These are phyloP conservation scores for Paramacrobiotus metropolitanus DNA, from an alignment of 1,140 invertebrate species.

Conservation along the genomic window DNA sequence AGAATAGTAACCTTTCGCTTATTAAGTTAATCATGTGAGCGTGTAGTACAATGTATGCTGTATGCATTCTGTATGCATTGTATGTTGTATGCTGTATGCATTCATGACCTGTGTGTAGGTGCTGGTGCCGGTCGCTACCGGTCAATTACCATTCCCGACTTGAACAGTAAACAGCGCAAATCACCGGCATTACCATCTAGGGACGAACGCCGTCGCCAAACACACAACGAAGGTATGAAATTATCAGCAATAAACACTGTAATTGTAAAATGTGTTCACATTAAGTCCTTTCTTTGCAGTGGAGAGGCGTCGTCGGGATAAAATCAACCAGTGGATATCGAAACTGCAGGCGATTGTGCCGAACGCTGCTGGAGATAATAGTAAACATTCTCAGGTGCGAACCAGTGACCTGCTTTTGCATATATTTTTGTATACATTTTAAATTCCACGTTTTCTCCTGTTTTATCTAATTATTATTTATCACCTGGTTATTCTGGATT, in stretches of 20 bases:
- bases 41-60: background rate
- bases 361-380: background rate
- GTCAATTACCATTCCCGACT: no score
- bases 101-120: no score
- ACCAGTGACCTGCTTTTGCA: no score
- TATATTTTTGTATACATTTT: no score
- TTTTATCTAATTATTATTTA: no score
- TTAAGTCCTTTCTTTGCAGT: background rate
- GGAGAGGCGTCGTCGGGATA: background rate
- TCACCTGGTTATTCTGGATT: no score
- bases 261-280: background rate
- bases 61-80: background rate
- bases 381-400: background rate
- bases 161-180: no score
- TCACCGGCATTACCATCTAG: no score
- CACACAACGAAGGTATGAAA: constrained; percentile 1
- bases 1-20: no score
- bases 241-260: background rate
- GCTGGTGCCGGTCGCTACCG: no score
- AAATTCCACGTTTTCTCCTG: no score
- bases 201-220: background rate
- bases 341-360: background rate
- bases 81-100: background rate
- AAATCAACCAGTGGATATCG: background rate
- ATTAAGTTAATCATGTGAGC: no score